Evolutionary conservation across 2,113 vertebrate species (phyloP).

Genomic region (Hystrix cristata): DNA sequence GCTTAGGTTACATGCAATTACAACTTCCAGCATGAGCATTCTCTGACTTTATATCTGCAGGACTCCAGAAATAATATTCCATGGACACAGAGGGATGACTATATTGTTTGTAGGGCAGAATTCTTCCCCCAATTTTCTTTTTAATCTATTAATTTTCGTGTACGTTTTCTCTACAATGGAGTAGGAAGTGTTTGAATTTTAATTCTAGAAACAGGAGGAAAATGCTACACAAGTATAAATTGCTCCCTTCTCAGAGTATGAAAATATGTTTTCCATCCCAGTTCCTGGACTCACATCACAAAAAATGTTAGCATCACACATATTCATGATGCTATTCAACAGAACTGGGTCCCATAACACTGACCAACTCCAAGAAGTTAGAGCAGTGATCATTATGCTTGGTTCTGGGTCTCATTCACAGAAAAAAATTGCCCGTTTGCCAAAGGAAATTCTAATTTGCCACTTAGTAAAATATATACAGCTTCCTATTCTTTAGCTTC

Average conservation of each 20-base stretch:
- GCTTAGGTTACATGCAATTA: background rate
- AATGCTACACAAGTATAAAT: background rate
- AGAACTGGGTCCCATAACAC: background rate
- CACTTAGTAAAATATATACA: constrained; percentile 6
- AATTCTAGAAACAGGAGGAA: background rate
- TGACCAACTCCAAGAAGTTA: background rate
- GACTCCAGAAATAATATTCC: background rate
- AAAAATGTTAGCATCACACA: background rate
- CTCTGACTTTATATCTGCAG: background rate
- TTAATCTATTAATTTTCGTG: background rate
- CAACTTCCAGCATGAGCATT: background rate
- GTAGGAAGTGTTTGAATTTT: constrained; percentile 13
- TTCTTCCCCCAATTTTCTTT: background rate
- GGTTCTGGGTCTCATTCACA: background rate
- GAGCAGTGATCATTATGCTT: background rate
- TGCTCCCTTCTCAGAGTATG: background rate
- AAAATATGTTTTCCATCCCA: background rate
- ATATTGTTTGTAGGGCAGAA: background rate
- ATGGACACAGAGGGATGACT: background rate
- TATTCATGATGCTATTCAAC: background rate
- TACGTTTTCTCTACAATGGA: background rate
- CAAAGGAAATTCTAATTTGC: background rate
- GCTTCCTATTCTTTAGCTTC: background rate
- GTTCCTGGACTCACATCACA: background rate
- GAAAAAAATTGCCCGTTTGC: background rate